Conservation (phyloP, 2,797 vertebrate genomes). For the Tauraco hartlaubi region DNA sequence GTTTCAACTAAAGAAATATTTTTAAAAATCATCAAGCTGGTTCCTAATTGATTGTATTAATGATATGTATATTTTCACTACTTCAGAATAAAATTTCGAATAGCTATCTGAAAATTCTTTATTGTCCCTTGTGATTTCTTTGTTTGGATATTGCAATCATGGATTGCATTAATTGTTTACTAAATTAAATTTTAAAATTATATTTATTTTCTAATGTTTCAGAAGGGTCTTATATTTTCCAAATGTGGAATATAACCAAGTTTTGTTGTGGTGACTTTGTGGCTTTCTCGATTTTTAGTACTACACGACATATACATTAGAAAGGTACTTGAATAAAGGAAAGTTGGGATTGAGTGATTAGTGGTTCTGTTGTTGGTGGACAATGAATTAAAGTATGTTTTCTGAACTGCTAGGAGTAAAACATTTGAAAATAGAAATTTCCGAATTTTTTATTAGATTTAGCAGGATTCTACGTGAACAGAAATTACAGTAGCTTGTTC, state of each 20-base stretch:
- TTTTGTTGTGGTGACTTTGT: neutral
- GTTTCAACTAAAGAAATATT: neutral
- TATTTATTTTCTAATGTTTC: slow-evolving; percentile 56
- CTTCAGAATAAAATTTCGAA: slow-evolving; percentile 56
- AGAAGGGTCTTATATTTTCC: slow-evolving; percentile 18
- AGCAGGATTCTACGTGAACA: neutral
- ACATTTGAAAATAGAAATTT: neutral
- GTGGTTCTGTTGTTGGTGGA: neutral
- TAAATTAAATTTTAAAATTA: slow-evolving; percentile 44
- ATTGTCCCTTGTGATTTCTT: slow-evolving; percentile 40
- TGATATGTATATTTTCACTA: slow-evolving; percentile 37
- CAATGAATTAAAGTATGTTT: neutral
- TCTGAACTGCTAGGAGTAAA: neutral
- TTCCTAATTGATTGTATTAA: slow-evolving; percentile 2
- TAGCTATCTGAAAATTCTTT: slow-evolving; percentile 42
- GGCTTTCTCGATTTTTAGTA: neutral
- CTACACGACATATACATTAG: neutral
- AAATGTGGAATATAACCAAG: neutral
- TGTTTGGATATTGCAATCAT: slow-evolving; percentile 60
- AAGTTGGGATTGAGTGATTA: neutral
- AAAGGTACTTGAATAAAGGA: neutral
- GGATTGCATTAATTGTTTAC: slow-evolving; percentile 51
- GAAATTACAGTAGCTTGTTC: neutral
- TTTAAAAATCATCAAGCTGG: neutral
- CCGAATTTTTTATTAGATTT: neutral